A percentile compares a stretch with the other conserved stretches of the same genome.
phyloP scores from a whole-genome alignment of 2,113 vertebrate genomes.

The Pelodiscus sinensis region DNA sequence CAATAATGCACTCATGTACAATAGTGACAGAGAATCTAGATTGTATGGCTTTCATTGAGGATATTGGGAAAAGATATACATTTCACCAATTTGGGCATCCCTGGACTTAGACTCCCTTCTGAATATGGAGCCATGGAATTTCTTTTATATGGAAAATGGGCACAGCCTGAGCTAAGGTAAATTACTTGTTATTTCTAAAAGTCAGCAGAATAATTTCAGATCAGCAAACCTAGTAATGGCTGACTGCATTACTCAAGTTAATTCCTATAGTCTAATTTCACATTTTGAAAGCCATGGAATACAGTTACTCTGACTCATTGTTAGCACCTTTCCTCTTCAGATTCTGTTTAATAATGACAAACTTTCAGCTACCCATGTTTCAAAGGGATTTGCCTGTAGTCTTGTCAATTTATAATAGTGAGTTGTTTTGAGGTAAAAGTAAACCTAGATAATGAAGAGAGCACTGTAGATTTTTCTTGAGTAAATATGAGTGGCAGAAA shows the following conservation, averaged over 20 bases:
- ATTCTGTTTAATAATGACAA: neutral
- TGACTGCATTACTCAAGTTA: neutral
- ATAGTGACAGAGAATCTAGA: neutral
- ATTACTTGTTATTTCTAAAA: neutral
- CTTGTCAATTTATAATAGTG: neutral
- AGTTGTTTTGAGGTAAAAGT: neutral
- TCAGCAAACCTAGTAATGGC: neutral
- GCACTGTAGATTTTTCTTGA: neutral
- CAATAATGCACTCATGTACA: accelerated
- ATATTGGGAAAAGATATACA: neutral
- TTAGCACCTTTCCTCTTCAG: neutral
- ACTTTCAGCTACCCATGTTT: neutral
- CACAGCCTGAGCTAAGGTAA: neutral
- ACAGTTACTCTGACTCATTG: neutral
- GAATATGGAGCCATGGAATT: neutral
- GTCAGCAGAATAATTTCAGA: neutral
- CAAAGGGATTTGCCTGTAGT: neutral
- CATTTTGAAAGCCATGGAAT: neutral
- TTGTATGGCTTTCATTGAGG: neutral
- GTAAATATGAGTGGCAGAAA: neutral
- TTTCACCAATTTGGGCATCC: neutral
- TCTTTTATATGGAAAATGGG: neutral
- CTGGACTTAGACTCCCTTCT: neutral
- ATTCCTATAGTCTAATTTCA: neutral
- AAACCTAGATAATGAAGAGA: neutral